These are phyloP conservation scores for Mimachlamys varia DNA, from an alignment of 2,888 invertebrate species.

Conservation along the genomic window DNA sequence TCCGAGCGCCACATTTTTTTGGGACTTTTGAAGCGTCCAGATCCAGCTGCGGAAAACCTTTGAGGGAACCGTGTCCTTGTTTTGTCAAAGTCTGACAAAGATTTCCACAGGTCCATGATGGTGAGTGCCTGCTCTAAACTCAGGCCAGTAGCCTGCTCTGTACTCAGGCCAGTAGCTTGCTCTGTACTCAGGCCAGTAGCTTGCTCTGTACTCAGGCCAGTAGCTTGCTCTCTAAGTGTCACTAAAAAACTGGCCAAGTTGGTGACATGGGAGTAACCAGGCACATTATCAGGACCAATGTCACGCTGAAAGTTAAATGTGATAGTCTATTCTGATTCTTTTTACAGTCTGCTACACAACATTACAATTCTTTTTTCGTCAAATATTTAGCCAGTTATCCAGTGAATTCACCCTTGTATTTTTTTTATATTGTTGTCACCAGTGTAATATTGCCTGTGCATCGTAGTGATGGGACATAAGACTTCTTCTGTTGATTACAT, in stretches of 20 bases:
- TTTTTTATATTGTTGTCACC: too few species aligned
- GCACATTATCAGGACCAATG: slow-evolving; percentile 51
- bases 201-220: not conserved
- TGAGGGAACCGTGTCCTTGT: slow-evolving; percentile 42
- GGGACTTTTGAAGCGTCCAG: slow-evolving; percentile 48
- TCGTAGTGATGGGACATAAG: too few species aligned
- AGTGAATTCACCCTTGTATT: too few species aligned
- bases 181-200: not conserved
- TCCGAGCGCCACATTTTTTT: slow-evolving; percentile 47
- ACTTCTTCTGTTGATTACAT: too few species aligned
- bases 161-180: not conserved
- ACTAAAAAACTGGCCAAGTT: slow-evolving; percentile 38
- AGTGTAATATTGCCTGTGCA: too few species aligned
- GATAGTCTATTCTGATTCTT: too few species aligned
- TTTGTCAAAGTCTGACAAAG: slow-evolving; percentile 49
- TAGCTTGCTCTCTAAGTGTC: not conserved
- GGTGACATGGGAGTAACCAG: slow-evolving; percentile 43
- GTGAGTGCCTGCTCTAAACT: too few species aligned
- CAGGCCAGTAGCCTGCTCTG: too few species aligned
- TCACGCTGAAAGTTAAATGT: slow-evolving; percentile 32
- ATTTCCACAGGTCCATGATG: slow-evolving; percentile 39
- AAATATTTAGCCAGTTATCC: too few species aligned
- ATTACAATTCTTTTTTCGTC: too few species aligned
- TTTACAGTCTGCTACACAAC: too few species aligned
- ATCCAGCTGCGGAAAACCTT: not conserved